Conservation (phyloP, 2,797 vertebrate species). For the Macropodus opercularis region DNA sequence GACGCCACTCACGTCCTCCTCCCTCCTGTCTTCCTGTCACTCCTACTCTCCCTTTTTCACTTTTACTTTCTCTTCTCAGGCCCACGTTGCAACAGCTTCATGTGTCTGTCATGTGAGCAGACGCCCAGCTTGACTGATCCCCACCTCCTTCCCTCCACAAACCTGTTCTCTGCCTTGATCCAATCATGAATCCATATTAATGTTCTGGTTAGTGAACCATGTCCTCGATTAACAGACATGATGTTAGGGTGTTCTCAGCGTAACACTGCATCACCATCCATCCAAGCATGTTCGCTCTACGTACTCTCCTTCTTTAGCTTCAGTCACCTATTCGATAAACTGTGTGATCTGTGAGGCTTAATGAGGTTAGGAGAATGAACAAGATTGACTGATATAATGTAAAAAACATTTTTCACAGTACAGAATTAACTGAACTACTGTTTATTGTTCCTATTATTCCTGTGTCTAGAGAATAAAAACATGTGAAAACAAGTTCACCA, state of each 20-base stretch:
- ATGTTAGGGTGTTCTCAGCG: conserved; percentile 1
- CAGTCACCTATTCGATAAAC: conserved; percentile 6
- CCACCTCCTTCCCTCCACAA: conserved; percentile 12
- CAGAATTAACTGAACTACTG: too few relatives aligned
- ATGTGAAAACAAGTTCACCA: too few relatives aligned
- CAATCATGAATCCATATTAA: conserved; percentile 36
- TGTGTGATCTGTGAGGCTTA: too few relatives aligned
- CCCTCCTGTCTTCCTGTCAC: conserved; percentile 51
- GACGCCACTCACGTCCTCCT: conserved; percentile 46
- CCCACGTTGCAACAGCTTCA: conserved; percentile 17
- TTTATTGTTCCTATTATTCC: too few relatives aligned
- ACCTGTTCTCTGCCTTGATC: conserved; percentile 32
- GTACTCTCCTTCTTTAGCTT: conserved; percentile 2
- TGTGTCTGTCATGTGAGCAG: conserved; percentile 35
- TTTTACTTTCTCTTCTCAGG: conserved; percentile 28
- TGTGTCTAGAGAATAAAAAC: too few relatives aligned
- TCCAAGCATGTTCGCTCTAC: too few relatives aligned
- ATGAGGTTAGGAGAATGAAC: too few relatives aligned
- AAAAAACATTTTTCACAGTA: too few relatives aligned
- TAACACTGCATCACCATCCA: conserved; percentile 1
- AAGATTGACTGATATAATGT: too few relatives aligned
- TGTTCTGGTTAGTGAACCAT: conserved; percentile 35
- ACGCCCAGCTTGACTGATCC: conserved; percentile 29
- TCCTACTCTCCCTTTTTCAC: conserved; percentile 50
- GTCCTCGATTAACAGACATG: conserved; percentile 31